A percentile compares a stretch with the other conserved stretches of the same genome.
These are phyloP conservation scores for Saturnia pavonia DNA, from an alignment of 2,888 invertebrate species.

Conservation along the genomic window DNA sequence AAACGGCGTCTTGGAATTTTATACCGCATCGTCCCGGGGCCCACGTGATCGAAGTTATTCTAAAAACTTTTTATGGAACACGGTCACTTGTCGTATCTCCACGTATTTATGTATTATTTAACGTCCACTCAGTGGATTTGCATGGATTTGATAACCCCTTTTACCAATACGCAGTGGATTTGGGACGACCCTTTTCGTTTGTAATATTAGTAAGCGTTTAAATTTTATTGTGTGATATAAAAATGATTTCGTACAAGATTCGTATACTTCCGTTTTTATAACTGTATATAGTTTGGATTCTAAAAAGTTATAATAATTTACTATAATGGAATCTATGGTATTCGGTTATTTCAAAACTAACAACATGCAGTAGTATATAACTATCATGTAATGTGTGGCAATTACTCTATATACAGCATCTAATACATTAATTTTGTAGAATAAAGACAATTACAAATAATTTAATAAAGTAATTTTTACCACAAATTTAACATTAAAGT, in stretches of 20 bases:
- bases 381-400: too few species aligned
- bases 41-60: slow-evolving; percentile 69
- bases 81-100: slow-evolving; percentile 54
- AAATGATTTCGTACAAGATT: slow-evolving; percentile 43
- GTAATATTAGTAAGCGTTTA: slow-evolving; percentile 49
- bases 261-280: slow-evolving; percentile 1
- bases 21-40: slow-evolving; percentile 45
- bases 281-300: neutral
- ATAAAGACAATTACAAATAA: neutral
- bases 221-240: slow-evolving; percentile 47
- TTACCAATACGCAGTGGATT: slow-evolving; percentile 42
- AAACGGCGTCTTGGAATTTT: slow-evolving; percentile 52
- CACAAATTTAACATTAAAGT: neutral
- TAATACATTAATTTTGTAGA: too few species aligned
- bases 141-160: slow-evolving; percentile 56
- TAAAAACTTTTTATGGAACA: slow-evolving; percentile 67
- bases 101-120: slow-evolving; percentile 76
- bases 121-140: slow-evolving; percentile 66
- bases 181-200: slow-evolving; percentile 47
- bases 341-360: too few species aligned
- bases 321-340: neutral
- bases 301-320: neutral
- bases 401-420: neutral
- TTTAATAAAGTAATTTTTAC: neutral
- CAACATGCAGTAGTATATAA: too few species aligned